These are phyloP conservation scores for Hydractinia echinata DNA, from an alignment of 30 jellyfish, hydroid and myxozoan species.

Conservation along the genomic window DNA sequence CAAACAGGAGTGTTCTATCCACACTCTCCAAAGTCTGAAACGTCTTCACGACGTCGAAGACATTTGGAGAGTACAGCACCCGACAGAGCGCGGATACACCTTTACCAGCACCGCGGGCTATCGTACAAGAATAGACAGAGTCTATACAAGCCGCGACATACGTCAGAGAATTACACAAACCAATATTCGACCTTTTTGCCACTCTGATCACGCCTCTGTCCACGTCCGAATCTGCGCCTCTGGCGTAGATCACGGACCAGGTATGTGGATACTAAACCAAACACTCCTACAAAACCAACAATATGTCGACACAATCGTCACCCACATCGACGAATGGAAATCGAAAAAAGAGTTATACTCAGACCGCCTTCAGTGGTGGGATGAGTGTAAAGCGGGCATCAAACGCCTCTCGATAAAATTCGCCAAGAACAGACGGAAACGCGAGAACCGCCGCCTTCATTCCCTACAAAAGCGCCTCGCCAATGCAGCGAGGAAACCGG, in stretches of 20 bases:
- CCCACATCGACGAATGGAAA: neutral
- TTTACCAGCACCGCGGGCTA: neutral
- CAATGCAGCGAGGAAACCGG: too few species aligned
- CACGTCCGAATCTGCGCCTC: neutral
- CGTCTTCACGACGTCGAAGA: too few species aligned
- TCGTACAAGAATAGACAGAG: neutral
- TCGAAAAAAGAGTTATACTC: neutral
- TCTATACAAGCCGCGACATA: neutral
- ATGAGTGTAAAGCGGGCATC: neutral
- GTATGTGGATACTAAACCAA: neutral
- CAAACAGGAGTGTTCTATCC: too few species aligned
- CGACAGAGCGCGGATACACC: neutral
- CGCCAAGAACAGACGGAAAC: neutral
- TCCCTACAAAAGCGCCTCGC: too few species aligned
- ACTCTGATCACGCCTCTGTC: neutral
- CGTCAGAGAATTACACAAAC: neutral
- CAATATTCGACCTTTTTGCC: neutral
- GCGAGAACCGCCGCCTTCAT: neutral
- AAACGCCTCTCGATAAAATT: neutral
- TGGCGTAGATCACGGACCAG: too few species aligned
- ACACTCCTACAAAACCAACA: neutral
- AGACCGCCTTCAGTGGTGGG: conserved; percentile 9
- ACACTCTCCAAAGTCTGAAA: too few species aligned
- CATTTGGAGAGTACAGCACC: neutral
- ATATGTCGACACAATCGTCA: neutral